These are phyloP conservation scores for Andrena camellia DNA, from an alignment of 2,888 invertebrate genomes.

Conservation along the genomic window DNA sequence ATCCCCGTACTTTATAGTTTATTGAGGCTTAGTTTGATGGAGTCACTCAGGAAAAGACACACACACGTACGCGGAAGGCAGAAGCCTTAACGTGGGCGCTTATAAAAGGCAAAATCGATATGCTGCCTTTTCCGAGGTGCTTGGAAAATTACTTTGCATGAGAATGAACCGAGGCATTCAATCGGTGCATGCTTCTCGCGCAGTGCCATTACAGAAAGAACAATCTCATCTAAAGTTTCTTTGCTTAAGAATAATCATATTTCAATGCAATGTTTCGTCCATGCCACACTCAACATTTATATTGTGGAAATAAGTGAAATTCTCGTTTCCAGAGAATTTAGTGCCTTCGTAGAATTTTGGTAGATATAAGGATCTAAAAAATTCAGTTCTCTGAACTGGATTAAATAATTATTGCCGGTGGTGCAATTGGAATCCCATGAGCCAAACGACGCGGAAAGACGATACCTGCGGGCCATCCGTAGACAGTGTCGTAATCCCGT, in stretches of 20 bases:
- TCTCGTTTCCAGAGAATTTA: neutral
- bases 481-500: conserved; percentile 75
- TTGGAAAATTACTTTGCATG: conserved; percentile 78
- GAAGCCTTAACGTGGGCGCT: conserved; percentile 25
- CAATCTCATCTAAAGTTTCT: neutral
- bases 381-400: no score
- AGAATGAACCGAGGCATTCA: conserved; percentile 72
- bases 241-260: neutral
- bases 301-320: no score
- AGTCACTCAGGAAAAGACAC: conserved; percentile 76
- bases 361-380: no score
- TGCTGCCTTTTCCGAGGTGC: conserved; percentile 31
- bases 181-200: neutral
- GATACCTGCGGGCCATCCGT: conserved; percentile 57
- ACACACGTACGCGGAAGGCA: neutral
- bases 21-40: conserved; percentile 84
- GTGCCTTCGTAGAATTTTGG: no score
- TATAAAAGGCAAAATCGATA: conserved; percentile 76
- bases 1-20: conserved; percentile 84
- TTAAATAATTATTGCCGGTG: no score
- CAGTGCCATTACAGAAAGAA: neutral
- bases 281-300: no score
- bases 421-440: neutral
- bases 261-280: neutral
- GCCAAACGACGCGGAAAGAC: conserved; percentile 25